Evolutionary conservation across 2,888 invertebrate species (phyloP).

Genomic region (Chydorus sphaericus): DNA sequence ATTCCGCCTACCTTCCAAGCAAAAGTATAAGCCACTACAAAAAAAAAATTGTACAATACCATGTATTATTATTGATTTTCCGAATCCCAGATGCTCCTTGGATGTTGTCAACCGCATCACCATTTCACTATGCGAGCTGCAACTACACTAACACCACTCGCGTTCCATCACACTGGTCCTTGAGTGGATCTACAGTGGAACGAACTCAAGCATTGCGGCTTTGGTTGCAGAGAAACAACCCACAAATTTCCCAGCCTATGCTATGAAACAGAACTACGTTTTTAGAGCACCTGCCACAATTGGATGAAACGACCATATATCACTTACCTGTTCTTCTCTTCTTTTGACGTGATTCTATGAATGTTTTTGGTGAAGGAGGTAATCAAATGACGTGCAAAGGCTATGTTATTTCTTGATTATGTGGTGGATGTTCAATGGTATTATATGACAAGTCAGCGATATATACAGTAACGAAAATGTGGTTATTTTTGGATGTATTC

Average conservation of each 20-base stretch:
- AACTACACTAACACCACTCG: neutral
- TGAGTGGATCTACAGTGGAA: slow-evolving; percentile 32
- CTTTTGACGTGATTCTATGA: no score
- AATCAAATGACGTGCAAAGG: no score
- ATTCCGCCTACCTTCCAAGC: neutral
- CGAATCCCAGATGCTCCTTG: neutral
- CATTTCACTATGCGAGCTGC: no score
- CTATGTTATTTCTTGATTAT: no score
- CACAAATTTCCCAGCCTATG: neutral
- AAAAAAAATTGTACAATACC: neutral
- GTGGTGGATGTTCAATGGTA: no score
- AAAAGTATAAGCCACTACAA: neutral
- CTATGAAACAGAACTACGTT: neutral
- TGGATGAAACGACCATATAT: no score
- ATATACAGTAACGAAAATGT: no score
- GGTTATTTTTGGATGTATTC: no score
- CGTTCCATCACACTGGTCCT: neutral
- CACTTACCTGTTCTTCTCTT: no score
- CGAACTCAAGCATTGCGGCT: slow-evolving; percentile 47
- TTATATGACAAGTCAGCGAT: no score
- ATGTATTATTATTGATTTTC: neutral
- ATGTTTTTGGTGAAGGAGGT: no score
- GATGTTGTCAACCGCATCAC: neutral
- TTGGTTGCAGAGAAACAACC: slow-evolving; percentile 40
- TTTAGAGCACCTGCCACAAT: neutral